Conservation (phyloP, 2,797 vertebrate genomes). For the Anguilla anguilla region DNA sequence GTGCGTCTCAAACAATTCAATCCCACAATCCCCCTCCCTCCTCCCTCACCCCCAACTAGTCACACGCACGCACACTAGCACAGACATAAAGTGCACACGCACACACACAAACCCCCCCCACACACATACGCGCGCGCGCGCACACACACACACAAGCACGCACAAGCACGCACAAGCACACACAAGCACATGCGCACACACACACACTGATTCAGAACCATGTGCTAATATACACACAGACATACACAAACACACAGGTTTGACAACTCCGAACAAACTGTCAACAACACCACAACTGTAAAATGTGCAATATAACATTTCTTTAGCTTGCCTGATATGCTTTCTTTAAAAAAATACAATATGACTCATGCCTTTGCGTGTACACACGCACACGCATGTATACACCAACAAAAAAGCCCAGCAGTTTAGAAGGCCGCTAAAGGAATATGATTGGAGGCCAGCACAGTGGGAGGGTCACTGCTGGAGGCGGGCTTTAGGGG, state of each 20-base stretch:
- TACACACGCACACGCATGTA: background rate
- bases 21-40: slow-evolving; percentile 5
- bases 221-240: background rate
- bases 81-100: slow-evolving; percentile 9
- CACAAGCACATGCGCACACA: slow-evolving; percentile 1
- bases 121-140: background rate
- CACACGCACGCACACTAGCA: background rate
- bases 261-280: slow-evolving; percentile 10
- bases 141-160: background rate
- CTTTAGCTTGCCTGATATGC: slow-evolving; percentile 16
- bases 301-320: slow-evolving; percentile 39
- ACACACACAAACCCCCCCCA: background rate
- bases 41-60: slow-evolving; percentile 22
- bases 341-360: slow-evolving; percentile 27
- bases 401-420: background rate
- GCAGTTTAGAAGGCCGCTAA: background rate
- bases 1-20: slow-evolving; percentile 28
- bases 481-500: background rate
- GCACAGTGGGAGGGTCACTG: background rate
- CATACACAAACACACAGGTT: slow-evolving; percentile 7
- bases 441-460: background rate
- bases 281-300: slow-evolving; percentile 29
- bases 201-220: background rate
- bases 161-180: background rate
- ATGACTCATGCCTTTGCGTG: background rate